Evolutionary conservation across 2,888 invertebrate genomes (phyloP).

Genomic region (Tachina lurida): DNA sequence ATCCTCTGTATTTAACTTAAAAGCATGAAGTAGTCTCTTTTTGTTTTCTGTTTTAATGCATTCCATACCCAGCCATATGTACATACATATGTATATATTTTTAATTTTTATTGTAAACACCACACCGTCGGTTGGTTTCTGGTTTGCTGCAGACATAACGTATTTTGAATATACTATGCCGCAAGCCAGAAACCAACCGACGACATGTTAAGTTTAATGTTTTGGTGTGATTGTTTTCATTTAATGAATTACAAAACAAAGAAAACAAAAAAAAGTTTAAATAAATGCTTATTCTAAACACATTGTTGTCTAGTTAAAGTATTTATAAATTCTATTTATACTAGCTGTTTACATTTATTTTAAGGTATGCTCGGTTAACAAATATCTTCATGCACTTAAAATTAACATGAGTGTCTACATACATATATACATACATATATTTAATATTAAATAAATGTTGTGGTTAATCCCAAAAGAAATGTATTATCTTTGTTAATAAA

Average conservation of each 20-base stretch:
- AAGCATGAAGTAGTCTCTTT: not conserved
- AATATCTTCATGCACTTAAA: constrained; percentile 36
- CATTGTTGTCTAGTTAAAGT: constrained; percentile 19
- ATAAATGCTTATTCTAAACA: constrained; percentile 36
- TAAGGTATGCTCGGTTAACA: not conserved
- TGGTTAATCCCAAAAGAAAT: not conserved
- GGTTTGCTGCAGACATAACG: too few species aligned
- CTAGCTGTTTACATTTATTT: too few species aligned
- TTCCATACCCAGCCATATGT: not conserved
- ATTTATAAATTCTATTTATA: not conserved
- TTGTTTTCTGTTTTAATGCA: not conserved
- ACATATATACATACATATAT: not conserved
- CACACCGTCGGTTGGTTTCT: too few species aligned
- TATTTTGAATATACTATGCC: too few species aligned
- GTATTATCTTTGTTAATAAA: too few species aligned
- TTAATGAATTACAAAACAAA: constrained; percentile 17
- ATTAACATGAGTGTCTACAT: not conserved
- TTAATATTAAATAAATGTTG: not conserved
- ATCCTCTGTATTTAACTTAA: not conserved
- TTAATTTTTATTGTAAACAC: not conserved
- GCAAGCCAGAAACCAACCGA: too few species aligned
- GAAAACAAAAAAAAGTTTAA: constrained; percentile 25
- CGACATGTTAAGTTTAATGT: constrained; percentile 8
- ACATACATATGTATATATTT: not conserved
- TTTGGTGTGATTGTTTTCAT: constrained; percentile 8